Base-by-base conservation (phyloP, 2,797 vertebrate genomes). In the Notoglanidium macrostoma region DNA sequence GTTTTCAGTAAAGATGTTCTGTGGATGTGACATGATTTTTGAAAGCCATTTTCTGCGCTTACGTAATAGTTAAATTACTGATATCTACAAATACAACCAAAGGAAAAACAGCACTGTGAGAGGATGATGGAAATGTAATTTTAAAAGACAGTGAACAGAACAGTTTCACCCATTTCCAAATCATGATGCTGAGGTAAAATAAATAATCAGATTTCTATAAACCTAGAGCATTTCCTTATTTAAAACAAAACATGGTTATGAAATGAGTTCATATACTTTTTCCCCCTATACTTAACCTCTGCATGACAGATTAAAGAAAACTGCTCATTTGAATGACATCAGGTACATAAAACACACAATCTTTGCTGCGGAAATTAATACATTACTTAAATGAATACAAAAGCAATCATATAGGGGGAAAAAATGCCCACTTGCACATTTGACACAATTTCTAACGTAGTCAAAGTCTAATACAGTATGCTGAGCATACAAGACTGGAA, bases 101-200 rank as follows among this genome's bases (percentile, higher is more conserved):
- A 51, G 35, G 32, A 23, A 85, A 46, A 84, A 59, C 63, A 72
- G 44, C 65, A 85, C 23, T 67, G 73, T 76, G 29, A 86, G 80
- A 77, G 51, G 54, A 49, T 85, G 63, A 54, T 54, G 76, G 63
- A 73, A 77, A 91, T 88, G 89, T 87, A 91, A 88, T 88, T 95
- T 90, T 92, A 91, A 92, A 78, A 81, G 86, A 84, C 86, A 61
- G 89, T 91, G 92, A 91, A 91, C 89, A 83, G 57, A 79, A 59
- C 84, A 84, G 79, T 86, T 85, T 87, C 65, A 86, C 23, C 59
- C 85, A 70, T 85, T 87, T 87, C 88, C 85, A 91, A 89, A 88
- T 21, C 68, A 70, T 90, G 65, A 55, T 81, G 68, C 79, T 67
- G 61, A 85, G 84, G 63, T 82, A 86, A 85, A 91, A 88, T 87